Percentiles rank a stretch among this genome's conserved stretches.
phyloP scores from a whole-genome alignment of 2,888 invertebrate species.

The Operophtera brumata region DNA sequence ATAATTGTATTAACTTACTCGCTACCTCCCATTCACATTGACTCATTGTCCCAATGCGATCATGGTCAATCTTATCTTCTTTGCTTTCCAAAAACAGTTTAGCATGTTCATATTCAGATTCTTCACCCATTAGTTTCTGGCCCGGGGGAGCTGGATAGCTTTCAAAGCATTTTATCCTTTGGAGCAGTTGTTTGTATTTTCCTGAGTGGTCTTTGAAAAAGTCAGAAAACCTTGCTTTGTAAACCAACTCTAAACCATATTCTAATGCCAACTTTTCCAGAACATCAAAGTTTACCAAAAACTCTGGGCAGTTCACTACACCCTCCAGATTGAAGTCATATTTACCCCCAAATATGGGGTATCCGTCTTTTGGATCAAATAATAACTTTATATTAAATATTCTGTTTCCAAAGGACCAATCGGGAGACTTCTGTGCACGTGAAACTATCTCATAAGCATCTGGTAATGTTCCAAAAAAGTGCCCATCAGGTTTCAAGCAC shows the following conservation, averaged over 20 bases:
- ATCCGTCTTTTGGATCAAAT: slow-evolving; percentile 82
- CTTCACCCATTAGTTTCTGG: slow-evolving; percentile 79
- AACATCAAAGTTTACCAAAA: slow-evolving; percentile 95
- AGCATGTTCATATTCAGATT: slow-evolving; percentile 87
- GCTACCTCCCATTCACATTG: slow-evolving; percentile 96
- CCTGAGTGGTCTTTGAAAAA: slow-evolving; percentile 84
- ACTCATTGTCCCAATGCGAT: slow-evolving; percentile 89
- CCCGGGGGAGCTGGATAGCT: slow-evolving; percentile 85
- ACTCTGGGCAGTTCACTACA: slow-evolving; percentile 99
- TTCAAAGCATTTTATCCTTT: slow-evolving; percentile 90
- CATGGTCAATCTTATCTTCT: slow-evolving; percentile 57
- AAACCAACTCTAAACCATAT: slow-evolving; percentile 85
- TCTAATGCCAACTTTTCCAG: slow-evolving; percentile 87
- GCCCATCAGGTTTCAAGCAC: slow-evolving; percentile 93
- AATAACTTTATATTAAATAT: slow-evolving; percentile 87
- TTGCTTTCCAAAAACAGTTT: slow-evolving; percentile 76
- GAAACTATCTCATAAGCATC: slow-evolving; percentile 95
- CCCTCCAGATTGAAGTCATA: slow-evolving; percentile 98
- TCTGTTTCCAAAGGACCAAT: slow-evolving; percentile 87
- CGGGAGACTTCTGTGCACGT: slow-evolving; percentile 80
- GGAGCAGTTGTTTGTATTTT: slow-evolving; percentile 79
- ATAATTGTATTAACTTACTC: slow-evolving; percentile 81
- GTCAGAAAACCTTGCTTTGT: slow-evolving; percentile 87
- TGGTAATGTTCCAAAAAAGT: slow-evolving; percentile 98
- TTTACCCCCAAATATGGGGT: slow-evolving; percentile 96